These are phyloP conservation scores for Protomyctophum bolini DNA, from an alignment of 2,113 vertebrate species.

Conservation along the genomic window DNA sequence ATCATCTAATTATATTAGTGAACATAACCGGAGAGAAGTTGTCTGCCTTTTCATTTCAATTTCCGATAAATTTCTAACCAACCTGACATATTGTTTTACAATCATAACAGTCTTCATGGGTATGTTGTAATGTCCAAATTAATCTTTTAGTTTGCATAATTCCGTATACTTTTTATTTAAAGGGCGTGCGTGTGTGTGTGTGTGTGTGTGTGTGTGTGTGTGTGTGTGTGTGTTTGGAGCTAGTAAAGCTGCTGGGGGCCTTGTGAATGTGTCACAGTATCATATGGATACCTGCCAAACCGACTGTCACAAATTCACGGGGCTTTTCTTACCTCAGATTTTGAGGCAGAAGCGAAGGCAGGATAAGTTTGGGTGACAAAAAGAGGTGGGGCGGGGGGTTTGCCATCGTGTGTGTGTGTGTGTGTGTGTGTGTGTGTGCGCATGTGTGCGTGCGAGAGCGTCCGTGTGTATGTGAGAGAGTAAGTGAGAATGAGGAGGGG, in stretches of 20 bases:
- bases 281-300: conserved; percentile 33
- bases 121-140: too few species aligned
- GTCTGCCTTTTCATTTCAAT: too few species aligned
- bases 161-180: too few species aligned
- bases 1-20: too few species aligned
- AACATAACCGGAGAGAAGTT: too few species aligned
- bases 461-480: conserved; percentile 66
- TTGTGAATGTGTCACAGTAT: conserved; percentile 16
- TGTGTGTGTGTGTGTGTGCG: conserved; percentile 27
- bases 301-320: conserved; percentile 45
- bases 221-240: neutral
- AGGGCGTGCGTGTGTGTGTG: neutral
- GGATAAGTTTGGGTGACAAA: too few species aligned
- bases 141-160: neutral
- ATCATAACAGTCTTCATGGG: too few species aligned
- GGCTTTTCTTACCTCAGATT: neutral
- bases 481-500: neutral
- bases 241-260: conserved; percentile 13
- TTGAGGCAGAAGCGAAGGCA: too few species aligned
- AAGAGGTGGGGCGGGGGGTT: neutral
- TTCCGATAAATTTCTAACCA: too few species aligned
- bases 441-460: conserved; percentile 70
- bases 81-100: too few species aligned
- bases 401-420: neutral
- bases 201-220: conserved; percentile 10